phyloP scores from a whole-genome alignment of 2,113 vertebrate genomes.

The Nematolebias whitei region DNA sequence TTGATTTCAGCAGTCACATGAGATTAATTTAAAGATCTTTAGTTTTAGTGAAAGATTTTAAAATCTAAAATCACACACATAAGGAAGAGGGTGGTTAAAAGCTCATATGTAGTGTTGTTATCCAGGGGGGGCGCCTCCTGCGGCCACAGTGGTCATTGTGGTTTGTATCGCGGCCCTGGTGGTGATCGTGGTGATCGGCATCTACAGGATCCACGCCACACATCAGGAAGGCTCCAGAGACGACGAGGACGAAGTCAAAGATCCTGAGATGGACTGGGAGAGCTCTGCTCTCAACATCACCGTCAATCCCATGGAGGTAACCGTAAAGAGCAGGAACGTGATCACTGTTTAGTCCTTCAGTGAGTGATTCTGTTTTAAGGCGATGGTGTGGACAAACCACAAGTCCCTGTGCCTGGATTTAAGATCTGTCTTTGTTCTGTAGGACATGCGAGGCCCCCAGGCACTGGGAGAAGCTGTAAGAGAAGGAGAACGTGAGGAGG shows the following conservation, averaged over 20 bases:
- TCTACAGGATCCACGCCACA: slow-evolving; percentile 86
- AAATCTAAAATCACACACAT: background rate
- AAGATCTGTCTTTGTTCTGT: slow-evolving; percentile 17
- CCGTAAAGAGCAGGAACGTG: background rate
- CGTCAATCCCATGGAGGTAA: slow-evolving; percentile 96
- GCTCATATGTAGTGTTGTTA: background rate
- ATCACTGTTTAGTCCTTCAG: background rate
- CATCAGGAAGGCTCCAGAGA: slow-evolving; percentile 81
- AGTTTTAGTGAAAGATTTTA: background rate
- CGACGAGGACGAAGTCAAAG: slow-evolving; percentile 81
- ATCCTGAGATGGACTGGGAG: slow-evolving; percentile 85
- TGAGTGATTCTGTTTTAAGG: background rate
- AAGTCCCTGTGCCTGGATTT: background rate
- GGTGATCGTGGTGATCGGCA: slow-evolving; percentile 87
- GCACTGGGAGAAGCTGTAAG: slow-evolving; percentile 43
- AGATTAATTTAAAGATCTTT: too few relatives aligned
- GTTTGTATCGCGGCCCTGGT: slow-evolving; percentile 89
- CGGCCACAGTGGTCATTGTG: slow-evolving; percentile 85
- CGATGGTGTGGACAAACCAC: background rate
- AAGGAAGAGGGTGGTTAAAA: background rate
- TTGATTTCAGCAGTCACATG: background rate
- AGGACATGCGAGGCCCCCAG: slow-evolving; percentile 64
- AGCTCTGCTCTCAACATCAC: slow-evolving; percentile 93
- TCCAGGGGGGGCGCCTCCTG: slow-evolving; percentile 82
- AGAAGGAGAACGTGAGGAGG: slow-evolving; percentile 67